Conservation (phyloP, 2,797 vertebrate species). For the Perodicticus potto region DNA sequence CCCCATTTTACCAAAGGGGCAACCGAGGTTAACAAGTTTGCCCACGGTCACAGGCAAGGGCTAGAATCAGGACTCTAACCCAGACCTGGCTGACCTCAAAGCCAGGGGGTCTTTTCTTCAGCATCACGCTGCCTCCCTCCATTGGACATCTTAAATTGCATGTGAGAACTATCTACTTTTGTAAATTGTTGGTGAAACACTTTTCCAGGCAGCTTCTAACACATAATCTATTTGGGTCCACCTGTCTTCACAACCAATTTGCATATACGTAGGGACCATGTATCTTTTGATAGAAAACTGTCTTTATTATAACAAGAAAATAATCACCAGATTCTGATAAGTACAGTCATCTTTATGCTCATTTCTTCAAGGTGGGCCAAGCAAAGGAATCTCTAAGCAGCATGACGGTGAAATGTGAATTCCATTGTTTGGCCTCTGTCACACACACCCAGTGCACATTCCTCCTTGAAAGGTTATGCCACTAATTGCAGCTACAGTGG, state of each 20-base stretch:
- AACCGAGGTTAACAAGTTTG: background rate
- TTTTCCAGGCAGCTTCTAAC: background rate
- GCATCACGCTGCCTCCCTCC: background rate
- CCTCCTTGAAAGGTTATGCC: background rate
- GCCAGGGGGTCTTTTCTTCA: background rate
- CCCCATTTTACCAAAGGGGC: background rate
- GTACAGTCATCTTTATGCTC: background rate
- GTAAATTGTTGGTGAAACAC: background rate
- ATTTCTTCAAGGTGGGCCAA: background rate
- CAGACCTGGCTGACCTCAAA: background rate
- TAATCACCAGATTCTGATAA: background rate
- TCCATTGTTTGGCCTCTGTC: background rate
- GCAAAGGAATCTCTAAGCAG: accelerated
- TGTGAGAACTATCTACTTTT: background rate
- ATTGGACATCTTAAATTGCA: background rate
- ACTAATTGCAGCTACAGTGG: background rate
- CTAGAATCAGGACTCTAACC: background rate
- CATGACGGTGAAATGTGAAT: background rate
- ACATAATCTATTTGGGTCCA: background rate
- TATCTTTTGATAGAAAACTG: constrained; percentile 10
- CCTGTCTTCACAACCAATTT: background rate
- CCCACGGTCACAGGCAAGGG: background rate
- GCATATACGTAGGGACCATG: background rate
- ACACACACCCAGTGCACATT: background rate
- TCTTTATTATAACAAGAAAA: constrained; percentile 16